These are phyloP conservation scores for Zaprionus inermis DNA, from an alignment of 1,140 invertebrate genomes.

Conservation along the genomic window DNA sequence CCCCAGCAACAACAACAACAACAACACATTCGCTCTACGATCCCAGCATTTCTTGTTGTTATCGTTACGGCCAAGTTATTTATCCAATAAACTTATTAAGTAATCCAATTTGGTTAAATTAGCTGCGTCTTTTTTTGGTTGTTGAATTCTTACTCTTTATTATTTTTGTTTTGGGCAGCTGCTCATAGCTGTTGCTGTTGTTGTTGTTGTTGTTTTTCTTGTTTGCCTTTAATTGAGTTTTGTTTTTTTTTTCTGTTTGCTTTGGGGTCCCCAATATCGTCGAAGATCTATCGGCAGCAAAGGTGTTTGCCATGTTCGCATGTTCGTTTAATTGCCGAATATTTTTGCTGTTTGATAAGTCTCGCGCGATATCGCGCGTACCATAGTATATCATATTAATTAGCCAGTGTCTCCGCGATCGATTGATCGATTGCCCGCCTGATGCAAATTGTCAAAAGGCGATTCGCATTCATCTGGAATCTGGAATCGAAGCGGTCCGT, in stretches of 20 bases:
- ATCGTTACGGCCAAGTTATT: slow-evolving; percentile 58
- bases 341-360: slow-evolving; percentile 38
- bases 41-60: slow-evolving; percentile 52
- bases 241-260: slow-evolving; percentile 33
- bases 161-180: slow-evolving; percentile 19
- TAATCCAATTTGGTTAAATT: slow-evolving; percentile 84
- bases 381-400: slow-evolving; percentile 45
- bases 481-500: background rate
- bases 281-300: slow-evolving; percentile 19
- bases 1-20: slow-evolving; percentile 61
- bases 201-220: slow-evolving; percentile 32
- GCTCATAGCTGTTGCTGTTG: slow-evolving; percentile 8
- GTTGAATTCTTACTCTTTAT: background rate
- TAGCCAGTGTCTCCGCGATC: slow-evolving; percentile 26
- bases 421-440: slow-evolving; percentile 68
- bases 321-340: slow-evolving; percentile 50
- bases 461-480: slow-evolving; percentile 1
- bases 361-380: background rate
- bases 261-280: slow-evolving; percentile 16
- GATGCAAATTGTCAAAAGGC: slow-evolving; percentile 76
- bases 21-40: slow-evolving; percentile 67
- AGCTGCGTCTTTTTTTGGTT: slow-evolving; percentile 62
- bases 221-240: slow-evolving; percentile 75
- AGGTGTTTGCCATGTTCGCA: slow-evolving; percentile 40
- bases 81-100: slow-evolving; percentile 84